Conservation (phyloP, 2,113 vertebrate genomes). For the Sebastes fasciatus region DNA sequence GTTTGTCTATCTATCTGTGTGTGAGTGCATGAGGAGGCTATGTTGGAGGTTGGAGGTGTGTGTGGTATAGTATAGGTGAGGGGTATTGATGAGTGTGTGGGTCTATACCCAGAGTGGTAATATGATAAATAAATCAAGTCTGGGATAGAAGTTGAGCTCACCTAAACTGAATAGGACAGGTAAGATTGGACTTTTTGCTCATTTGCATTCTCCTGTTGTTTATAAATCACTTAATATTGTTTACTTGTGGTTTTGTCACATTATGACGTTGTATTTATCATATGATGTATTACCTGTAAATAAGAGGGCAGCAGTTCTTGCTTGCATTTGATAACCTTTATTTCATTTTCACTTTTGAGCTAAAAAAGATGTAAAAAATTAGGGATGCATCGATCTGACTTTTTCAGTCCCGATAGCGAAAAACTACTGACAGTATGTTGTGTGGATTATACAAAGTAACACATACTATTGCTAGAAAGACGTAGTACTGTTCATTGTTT, state of each 20-base stretch:
- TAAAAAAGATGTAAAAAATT: neutral
- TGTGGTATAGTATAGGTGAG: slow-evolving; percentile 11
- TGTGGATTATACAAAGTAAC: slow-evolving; percentile 12
- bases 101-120: slow-evolving; percentile 20
- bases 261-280: neutral
- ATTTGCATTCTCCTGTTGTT: slow-evolving; percentile 7
- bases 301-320: neutral
- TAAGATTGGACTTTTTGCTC: neutral
- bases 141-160: neutral
- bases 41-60: slow-evolving; percentile 8
- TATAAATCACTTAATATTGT: slow-evolving; percentile 11
- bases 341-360: neutral
- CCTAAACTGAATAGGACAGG: neutral
- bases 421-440: neutral
- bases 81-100: slow-evolving; percentile 10
- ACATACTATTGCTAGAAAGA: neutral
- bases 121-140: slow-evolving; percentile 41
- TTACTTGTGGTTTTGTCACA: slow-evolving; percentile 18
- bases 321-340: neutral
- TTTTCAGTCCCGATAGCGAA: no score
- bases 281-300: neutral
- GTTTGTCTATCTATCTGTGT: slow-evolving; percentile 11
- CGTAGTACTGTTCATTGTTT: neutral
- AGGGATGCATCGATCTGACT: no score
- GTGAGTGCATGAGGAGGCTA: slow-evolving; percentile 13